Evolutionary conservation across 2,113 vertebrate genomes (phyloP), one percentile per base, ranked within the genome.

Genomic region (Trichomycterus rosablanca): DNA sequence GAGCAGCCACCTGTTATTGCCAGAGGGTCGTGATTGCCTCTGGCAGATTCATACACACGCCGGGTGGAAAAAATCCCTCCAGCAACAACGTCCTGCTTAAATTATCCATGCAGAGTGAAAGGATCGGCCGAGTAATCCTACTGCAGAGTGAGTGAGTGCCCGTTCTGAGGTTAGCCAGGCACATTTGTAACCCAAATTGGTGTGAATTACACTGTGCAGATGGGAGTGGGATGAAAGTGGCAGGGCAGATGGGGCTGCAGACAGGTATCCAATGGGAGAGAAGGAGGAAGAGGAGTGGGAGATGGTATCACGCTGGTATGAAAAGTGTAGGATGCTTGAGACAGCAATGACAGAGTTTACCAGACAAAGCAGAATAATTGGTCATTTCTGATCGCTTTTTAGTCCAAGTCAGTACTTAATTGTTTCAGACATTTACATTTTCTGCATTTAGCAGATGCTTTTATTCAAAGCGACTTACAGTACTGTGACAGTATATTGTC

Each of bases 301-400:
- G 75, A 78, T 84, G 83, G 74, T 68, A 72, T 83, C 79, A 54
- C 43, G 72, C 56, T 80, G 78, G 82, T 84, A 82, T 82, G 78
- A 66, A 66, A 64, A 74, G 75, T 35, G 12, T 68, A 71, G 78
- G 78, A 79, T 81, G 70, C 34, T 16, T 30, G 48, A 80, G 45
- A 40, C 23, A n/a, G 52, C 15, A 73, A 60, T 67, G 69, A 76
- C 74, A 70, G 72, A 75, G 80, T 78, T 70, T 56, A 44, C 45
- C 55, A 48, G 57, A 63, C 51, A 40, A 16, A 63, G 59, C 23
- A 46, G 64, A 72, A 72, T 75, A 65, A 74, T 76, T 71, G 14
- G 20, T 34, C 20, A 24, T 28, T 26, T 34, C 5, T 55, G 19
- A 11, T 22, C 15, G 12, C n/a, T n/a, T n/a, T n/a, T n/a, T n/a